Evolutionary conservation across 2,888 invertebrate genomes (phyloP), one percentile per base, ranked within the genome.

Genomic region (Callosobruchus maculatus): DNA sequence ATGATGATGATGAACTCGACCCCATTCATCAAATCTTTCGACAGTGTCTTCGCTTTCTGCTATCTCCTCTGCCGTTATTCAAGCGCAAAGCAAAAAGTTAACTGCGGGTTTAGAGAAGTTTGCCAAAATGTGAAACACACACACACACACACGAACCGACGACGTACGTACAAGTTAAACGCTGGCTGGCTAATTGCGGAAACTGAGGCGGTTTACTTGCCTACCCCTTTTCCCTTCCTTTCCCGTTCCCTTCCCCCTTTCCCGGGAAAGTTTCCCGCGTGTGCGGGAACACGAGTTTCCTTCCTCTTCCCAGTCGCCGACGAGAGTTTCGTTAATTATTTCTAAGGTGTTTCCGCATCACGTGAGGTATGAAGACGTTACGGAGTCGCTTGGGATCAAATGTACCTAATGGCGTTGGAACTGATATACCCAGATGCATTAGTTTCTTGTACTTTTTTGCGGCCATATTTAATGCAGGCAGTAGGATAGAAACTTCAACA

Each of bases 141-240:
- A 49, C 49, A 49, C 49, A 13, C 1, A 49, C 49, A 49, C 49
- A 30, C 9, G 9, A 3, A 30, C 30, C 9, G 9, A 30, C 4
- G 30, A 30, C 3, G 9, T 1, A 71, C 71, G 71, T 71, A 73
- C 73, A 73, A 73, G 73, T 73, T 73, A 73, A 49, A 49, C 49
- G 49, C 49, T 7, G 5, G 49, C 68, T 71, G 71, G 73, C 73
- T 73, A 73, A 73, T 73, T 73, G 73, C 73, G 73, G 73, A 71
- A 73, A 73, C 73, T 73, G 73, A 73, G 68, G 73, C 71, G 73
- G 73, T 71, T 73, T 73, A 22, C 73, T 73, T 70, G 73, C 70
- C 73, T 18, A 18, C 49, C 49, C 1, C 18, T 0, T 49, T 18
- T 13, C 49, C 18, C 49, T 18, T 49, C 18, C 49, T 13, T 1